A percentile compares a stretch with the other conserved stretches of the same genome.
Evolutionary conservation across 2,113 vertebrate genomes (phyloP).

Genomic region (Hippotragus niger): DNA sequence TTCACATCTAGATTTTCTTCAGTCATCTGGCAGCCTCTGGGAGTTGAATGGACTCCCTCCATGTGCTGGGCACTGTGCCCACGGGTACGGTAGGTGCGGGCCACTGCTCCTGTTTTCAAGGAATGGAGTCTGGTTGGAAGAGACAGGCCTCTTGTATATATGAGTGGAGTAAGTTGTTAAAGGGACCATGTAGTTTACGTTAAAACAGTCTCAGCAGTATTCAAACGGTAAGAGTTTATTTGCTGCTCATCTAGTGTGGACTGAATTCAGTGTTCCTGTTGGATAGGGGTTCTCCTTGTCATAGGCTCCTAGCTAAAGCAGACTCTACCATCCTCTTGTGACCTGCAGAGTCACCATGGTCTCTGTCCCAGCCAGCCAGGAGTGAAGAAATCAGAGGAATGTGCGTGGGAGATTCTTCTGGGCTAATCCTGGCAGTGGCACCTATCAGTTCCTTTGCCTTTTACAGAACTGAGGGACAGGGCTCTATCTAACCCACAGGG

Average conservation of each 20-base stretch:
- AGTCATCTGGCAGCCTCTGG: not conserved
- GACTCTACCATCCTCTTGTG: not conserved
- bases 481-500: not conserved
- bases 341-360: not conserved
- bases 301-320: not conserved
- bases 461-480: not conserved
- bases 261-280: not conserved
- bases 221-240: not conserved
- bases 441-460: not conserved
- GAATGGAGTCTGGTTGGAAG: not conserved
- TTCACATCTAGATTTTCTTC: not conserved
- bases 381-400: not conserved
- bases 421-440: not conserved
- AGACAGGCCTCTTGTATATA: not conserved
- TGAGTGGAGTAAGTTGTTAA: not conserved
- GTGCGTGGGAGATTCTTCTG: accelerated
- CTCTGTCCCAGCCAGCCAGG: not conserved
- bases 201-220: not conserved
- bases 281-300: not conserved
- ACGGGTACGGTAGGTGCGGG: accelerated
- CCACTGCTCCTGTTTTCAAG: too few relatives aligned
- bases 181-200: not conserved
- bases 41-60: not conserved
- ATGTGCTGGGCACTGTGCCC: too few relatives aligned
- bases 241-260: not conserved